Evolutionary conservation across 2,888 invertebrate species (phyloP).

Genomic region (Orthonevra nobilis): DNA sequence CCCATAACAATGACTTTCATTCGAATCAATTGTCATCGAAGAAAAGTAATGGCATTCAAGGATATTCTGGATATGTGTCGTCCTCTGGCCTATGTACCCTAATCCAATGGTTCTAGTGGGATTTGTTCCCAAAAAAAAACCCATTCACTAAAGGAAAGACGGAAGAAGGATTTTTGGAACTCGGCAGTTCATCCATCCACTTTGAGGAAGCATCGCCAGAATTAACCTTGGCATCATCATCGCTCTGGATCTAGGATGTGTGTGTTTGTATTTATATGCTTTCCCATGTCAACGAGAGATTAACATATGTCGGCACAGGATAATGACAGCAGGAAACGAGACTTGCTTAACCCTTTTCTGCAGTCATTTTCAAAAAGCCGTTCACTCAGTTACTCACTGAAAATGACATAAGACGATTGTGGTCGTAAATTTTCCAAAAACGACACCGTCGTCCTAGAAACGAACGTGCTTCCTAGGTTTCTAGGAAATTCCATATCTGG

Average conservation of each 20-base stretch:
- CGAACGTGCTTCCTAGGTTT: not conserved
- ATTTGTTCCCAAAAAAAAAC: slow-evolving; percentile 12
- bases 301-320: slow-evolving; percentile 52
- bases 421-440: slow-evolving; percentile 51
- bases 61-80: slow-evolving; percentile 4
- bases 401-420: slow-evolving; percentile 50
- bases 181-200: not conserved
- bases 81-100: not conserved
- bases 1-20: slow-evolving; percentile 43
- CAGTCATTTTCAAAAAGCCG: slow-evolving; percentile 21
- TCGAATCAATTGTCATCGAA: slow-evolving; percentile 48
- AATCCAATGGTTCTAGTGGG: slow-evolving; percentile 30
- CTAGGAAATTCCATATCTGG: no score
- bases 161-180: not conserved
- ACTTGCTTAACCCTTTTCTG: slow-evolving; percentile 41
- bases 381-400: slow-evolving; percentile 33
- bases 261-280: no score
- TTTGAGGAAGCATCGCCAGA: not conserved
- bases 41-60: slow-evolving; percentile 32
- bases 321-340: slow-evolving; percentile 28
- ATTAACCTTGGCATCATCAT: slow-evolving; percentile 18
- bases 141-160: not conserved
- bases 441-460: slow-evolving; percentile 2
- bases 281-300: slow-evolving; percentile 51
- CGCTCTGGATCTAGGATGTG: slow-evolving; percentile 2